A percentile compares a stretch with the other conserved stretches of the same genome.
phyloP scores from a whole-genome alignment of 2,888 invertebrate species.

The Pyrocoelia pectoralis region DNA sequence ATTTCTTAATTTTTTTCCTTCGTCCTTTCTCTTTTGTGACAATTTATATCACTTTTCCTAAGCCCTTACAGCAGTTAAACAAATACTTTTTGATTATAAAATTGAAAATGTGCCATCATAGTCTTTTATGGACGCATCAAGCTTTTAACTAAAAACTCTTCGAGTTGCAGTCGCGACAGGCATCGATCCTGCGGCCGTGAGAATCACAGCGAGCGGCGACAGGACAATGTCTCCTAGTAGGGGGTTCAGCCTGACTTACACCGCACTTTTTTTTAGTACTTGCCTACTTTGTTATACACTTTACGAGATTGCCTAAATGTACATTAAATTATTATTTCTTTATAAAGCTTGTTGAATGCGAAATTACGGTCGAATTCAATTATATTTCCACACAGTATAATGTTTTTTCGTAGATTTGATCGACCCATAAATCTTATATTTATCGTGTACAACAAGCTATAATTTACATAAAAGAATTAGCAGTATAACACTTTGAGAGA shows the following conservation, averaged over 20 bases:
- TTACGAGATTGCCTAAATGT: constrained; percentile 1
- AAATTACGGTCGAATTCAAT: neutral
- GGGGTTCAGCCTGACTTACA: constrained; percentile 43
- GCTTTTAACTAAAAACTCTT: constrained; percentile 31
- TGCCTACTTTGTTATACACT: constrained; percentile 2
- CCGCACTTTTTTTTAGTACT: constrained; percentile 22
- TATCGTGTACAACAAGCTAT: neutral
- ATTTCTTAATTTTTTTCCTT: constrained; percentile 4
- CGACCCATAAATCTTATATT: neutral
- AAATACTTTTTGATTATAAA: constrained; percentile 44
- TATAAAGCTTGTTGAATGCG: neutral
- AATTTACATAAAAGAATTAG: constrained; percentile 9
- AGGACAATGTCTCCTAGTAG: constrained; percentile 51
- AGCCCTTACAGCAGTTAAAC: constrained; percentile 37
- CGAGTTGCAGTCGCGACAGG: constrained; percentile 42
- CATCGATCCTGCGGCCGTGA: constrained; percentile 54
- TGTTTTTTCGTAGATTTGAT: neutral
- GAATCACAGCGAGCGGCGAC: constrained; percentile 49
- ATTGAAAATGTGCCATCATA: constrained; percentile 42
- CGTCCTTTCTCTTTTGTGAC: neutral
- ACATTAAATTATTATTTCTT: neutral
- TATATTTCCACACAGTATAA: too few relatives aligned
- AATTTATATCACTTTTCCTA: constrained; percentile 41
- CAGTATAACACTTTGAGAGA: neutral
- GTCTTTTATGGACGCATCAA: constrained; percentile 31